These are phyloP conservation scores for Azemiops feae DNA, from an alignment of 2,113 vertebrate genomes.

Conservation along the genomic window DNA sequence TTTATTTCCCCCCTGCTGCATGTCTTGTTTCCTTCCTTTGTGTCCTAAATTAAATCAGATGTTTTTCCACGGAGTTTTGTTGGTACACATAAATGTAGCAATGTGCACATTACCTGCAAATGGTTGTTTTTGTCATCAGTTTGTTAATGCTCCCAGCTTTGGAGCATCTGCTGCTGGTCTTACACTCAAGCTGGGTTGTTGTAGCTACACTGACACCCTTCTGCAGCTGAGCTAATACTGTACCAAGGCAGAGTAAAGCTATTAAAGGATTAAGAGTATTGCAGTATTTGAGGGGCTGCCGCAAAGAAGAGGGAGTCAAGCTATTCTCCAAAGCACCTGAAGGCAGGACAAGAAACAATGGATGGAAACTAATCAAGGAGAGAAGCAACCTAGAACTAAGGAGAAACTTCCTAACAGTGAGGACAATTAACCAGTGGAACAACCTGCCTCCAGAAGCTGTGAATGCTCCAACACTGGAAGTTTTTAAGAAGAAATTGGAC, in stretches of 20 bases:
- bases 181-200: background rate
- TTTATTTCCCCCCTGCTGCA: background rate
- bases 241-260: background rate
- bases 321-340: too few species aligned
- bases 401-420: too few species aligned
- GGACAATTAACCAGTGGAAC: too few species aligned
- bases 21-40: background rate
- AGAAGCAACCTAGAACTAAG: too few species aligned
- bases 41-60: background rate
- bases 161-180: background rate
- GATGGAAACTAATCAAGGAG: too few species aligned
- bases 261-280: background rate
- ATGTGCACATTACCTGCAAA: background rate
- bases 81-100: slow-evolving; percentile 13
- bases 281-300: too few species aligned
- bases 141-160: slow-evolving; percentile 1
- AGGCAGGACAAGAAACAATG: too few species aligned
- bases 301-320: too few species aligned
- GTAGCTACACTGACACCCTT: background rate
- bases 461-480: too few species aligned
- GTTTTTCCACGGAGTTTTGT: background rate
- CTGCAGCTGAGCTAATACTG: background rate
- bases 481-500: too few species aligned
- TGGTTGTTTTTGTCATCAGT: background rate
- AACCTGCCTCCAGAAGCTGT: too few species aligned